Evolutionary conservation across 2,797 vertebrate species (phyloP).

Genomic region (Antrozous pallidus): DNA sequence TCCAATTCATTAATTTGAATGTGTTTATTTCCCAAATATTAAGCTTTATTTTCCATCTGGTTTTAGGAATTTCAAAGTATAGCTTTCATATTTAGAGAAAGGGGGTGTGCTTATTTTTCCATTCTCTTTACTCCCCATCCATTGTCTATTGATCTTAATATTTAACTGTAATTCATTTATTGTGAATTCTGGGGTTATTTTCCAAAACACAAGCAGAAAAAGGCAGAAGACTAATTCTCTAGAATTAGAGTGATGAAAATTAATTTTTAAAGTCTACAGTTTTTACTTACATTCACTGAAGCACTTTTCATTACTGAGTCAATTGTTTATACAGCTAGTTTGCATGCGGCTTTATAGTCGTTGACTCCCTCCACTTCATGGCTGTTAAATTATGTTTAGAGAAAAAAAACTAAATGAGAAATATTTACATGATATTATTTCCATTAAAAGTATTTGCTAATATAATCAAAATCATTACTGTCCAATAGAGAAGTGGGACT

Average conservation of each 20-base stretch:
- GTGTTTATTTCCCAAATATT: neutral
- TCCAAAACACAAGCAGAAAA: neutral
- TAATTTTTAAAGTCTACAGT: slow-evolving; percentile 8
- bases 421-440: neutral
- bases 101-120: neutral
- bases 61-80: neutral
- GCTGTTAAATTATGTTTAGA: neutral
- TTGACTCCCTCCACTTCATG: neutral
- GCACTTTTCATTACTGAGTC: neutral
- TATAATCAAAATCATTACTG: neutral
- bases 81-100: neutral
- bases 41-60: neutral
- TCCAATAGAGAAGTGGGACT: neutral
- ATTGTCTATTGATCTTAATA: neutral
- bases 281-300: neutral
- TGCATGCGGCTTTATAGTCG: neutral
- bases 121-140: neutral
- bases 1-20: neutral
- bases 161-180: neutral
- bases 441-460: neutral
- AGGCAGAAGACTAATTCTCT: neutral
- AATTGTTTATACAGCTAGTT: neutral
- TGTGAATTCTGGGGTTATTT: neutral
- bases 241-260: neutral
- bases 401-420: neutral